Base-by-base conservation (phyloP, 1,140 invertebrate genomes). In the Conopomorpha cramerella region DNA sequence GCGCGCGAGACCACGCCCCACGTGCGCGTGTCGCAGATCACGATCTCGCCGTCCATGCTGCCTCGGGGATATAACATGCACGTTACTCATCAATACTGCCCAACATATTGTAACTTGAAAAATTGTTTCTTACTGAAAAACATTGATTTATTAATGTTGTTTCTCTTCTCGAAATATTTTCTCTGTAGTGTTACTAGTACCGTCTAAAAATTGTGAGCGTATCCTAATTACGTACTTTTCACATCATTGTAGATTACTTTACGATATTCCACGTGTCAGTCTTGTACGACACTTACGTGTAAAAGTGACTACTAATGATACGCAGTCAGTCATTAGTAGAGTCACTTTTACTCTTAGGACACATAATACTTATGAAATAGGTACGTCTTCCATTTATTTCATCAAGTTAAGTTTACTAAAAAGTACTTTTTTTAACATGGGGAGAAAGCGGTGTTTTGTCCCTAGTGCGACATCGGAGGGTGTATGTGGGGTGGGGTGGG, bases 1-100 rank as follows among this genome's bases (percentile, higher is more conserved):
- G 81, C 15, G 76, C 79, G 46, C 81, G 76, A 6, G 88, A 45
- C 2, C 86, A 83, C 15, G 78, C 79, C 57, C n/a, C 84, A 80
- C 58, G 84, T 85, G 39, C 93, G 80, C 41, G 89, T 77, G 74
- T 96, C 93, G 80, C 89, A 92, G 34, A 93, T 84, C 57, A 83
- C 82, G 10, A 96, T 81, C 49, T 92, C 87, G 10, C 94, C 94
- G 34, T 81, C 82, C 10, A 84, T 78, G 56, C 89, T 57, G 48
- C 36, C 8, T 1, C 3, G 16, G 6, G 26, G 16, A 27, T 2
- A 26, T 3, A 10, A 2, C 4, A 6, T 23, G 10, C n/a, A n/a
- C n/a, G n/a, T n/a, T n/a, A n/a, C n/a, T n/a, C n/a, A n/a, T n/a
- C n/a, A n/a, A n/a, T n/a, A n/a, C n/a, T n/a, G n/a, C n/a, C n/a